phyloP scores from a whole-genome alignment of 2,113 vertebrate genomes.

The Colossoma macropomum region DNA sequence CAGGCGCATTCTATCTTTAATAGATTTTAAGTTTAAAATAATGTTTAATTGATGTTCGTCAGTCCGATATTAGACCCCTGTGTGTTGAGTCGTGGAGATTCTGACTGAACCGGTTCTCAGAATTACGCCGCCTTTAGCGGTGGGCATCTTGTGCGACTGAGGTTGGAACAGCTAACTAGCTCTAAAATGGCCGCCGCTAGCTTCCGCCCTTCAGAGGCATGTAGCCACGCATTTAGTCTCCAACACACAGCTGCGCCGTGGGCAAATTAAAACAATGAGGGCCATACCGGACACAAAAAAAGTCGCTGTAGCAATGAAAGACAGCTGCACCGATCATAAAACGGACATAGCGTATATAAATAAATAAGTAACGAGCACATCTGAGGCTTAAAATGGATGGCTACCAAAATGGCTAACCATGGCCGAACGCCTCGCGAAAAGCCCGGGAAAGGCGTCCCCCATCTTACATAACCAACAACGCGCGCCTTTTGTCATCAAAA shows the following conservation, averaged over 20 bases:
- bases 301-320: background rate
- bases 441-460: constrained; percentile 71
- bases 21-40: background rate
- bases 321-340: background rate
- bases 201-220: constrained; percentile 74
- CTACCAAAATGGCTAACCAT: constrained; percentile 59
- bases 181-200: constrained; percentile 83
- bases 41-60: background rate
- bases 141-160: constrained; percentile 60
- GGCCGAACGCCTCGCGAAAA: constrained; percentile 61
- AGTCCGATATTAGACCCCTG: background rate
- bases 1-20: accelerated
- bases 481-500: background rate
- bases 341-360: background rate
- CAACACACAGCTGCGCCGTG: background rate
- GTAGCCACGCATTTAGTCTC: constrained; percentile 50
- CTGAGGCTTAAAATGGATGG: constrained; percentile 70
- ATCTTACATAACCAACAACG: constrained; percentile 36
- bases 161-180: constrained; percentile 58
- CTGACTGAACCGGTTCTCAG: background rate
- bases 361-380: background rate
- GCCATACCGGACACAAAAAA: background rate
- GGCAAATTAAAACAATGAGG: background rate
- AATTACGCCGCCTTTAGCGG: constrained; percentile 38
- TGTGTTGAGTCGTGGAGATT: background rate